Base-by-base conservation (phyloP, 2,113 vertebrate genomes). In the Chiloscyllium plagiosum region DNA sequence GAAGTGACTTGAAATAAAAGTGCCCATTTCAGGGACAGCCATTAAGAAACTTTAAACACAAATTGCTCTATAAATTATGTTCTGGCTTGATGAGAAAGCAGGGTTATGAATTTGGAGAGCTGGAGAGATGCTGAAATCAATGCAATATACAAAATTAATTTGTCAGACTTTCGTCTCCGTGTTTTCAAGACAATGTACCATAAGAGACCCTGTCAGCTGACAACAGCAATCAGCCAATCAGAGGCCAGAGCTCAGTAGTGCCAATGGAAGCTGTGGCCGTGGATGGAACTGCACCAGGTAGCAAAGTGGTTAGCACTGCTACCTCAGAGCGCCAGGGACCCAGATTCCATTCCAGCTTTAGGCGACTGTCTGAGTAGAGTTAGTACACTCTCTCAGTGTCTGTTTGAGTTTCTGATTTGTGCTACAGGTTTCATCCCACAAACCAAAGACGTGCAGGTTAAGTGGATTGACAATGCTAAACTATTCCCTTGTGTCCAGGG, bases 91-190 rank as follows among this genome's bases (percentile, higher is more conserved):
- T 68, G 61, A 33, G 66, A 47, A 93, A 66, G 89, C 33, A 22
- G 6, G n/a, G 22, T 93, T 66, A 42, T 93, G 66, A 93, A 93
- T 19, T 17, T 24, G 61, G 33, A 6, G 56, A 37, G 61, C 15
- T n/a, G 56, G 33, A 92, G 61, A 92, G 29, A n/a, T 92, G 61
- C 89, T 93, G 89, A 61, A 93, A 93, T 93, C 37, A 93, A 93
- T 93, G 37, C 26, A 20, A 42, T 13, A 17, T 68, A 8, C 66
- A 61, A 89, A 90, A 65, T 61, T 61, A 61, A n/a, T 33, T 26
- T 66, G 33, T 22, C 61, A 93, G 19, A 66, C 66, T 93, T 65
- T 93, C 61, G 66, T 33, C 89, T 42, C 52, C 87, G 61, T 90
- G 87, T 90, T 33, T 33, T 33, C 7, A 76, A 76, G 72, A 12